Evolutionary conservation across 2,888 invertebrate genomes (phyloP), one percentile per base, ranked within the genome.

Genomic region (Ryuthela nishihirai): DNA sequence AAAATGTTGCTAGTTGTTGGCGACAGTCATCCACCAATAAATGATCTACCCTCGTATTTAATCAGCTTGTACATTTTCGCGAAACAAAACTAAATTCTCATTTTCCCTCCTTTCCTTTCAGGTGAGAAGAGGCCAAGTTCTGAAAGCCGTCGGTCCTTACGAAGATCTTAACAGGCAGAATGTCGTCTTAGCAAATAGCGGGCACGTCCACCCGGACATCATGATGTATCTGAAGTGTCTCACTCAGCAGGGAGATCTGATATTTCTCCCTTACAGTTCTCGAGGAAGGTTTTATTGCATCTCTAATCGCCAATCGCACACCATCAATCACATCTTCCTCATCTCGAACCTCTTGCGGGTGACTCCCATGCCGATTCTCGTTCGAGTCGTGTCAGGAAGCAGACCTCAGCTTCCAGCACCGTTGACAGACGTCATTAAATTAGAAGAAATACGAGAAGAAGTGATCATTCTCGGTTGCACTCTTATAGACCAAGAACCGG

Each of bases 161-260:
- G 60, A 60, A 54, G 60, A 60, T 17, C 26, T 38, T 18, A 54
- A 54, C 18, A 35, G 54, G 3, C 34, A 60, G 36, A 54, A 25
- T 15, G n/a, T 49, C 15, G 0, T 38, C 9, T 12, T 24, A 6
- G 32, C 35, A 20, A 40, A 26, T 23, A 48, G 48, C 21, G 45
- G 54, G 21, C 25, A 40, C 4, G 24, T 54, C 10, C 54, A 54
- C 15, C 48, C 44, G 2, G 54, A 60, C 18, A 6, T 54, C 4
- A 60, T 54, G 54, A 60, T 54, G 54, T 60, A 54, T 23, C 26
- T 60, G 26, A 54, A 60, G 26, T 60, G 60, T 9, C 9, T 60
- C 3, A 41, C 49, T 25, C 60, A 54, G 9, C 23, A 29, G 7
- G 60, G 60, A 24, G 60, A 60, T 34, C 20, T 44, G 5, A 23